phyloP scores from a whole-genome alignment of 92 coral and sea anemone genomes.

The Epizoanthus illoricatus region DNA sequence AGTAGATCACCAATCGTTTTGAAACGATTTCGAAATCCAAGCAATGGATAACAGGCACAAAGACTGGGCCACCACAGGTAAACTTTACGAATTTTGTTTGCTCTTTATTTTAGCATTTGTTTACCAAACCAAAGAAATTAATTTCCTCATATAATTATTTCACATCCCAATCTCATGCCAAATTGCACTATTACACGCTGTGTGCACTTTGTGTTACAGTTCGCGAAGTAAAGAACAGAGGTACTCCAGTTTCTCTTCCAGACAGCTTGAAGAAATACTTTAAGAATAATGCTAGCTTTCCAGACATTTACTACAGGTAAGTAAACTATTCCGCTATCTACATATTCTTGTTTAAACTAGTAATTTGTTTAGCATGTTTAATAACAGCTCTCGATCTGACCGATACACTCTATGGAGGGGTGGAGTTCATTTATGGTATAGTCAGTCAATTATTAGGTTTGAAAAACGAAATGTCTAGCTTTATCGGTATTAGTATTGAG shows the following conservation, averaged over 20 bases:
- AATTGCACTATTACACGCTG: background rate
- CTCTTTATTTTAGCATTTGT: background rate
- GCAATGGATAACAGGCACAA: constrained; percentile 17
- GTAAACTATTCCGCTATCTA: background rate
- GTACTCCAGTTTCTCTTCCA: constrained; percentile 56
- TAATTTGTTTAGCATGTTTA: too few species aligned
- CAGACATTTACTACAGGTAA: constrained; percentile 26
- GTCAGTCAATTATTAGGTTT: too few species aligned
- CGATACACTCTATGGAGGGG: too few species aligned
- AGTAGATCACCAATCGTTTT: background rate
- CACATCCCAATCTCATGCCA: background rate
- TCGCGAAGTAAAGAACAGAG: constrained; percentile 62
- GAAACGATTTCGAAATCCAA: background rate
- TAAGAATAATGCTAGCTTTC: constrained; percentile 29
- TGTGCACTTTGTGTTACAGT: constrained; percentile 40
- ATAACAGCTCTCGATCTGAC: too few species aligned
- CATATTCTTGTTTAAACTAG: too few species aligned
- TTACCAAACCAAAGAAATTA: background rate
- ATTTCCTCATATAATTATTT: background rate
- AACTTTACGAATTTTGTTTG: background rate
- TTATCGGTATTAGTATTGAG: too few species aligned
- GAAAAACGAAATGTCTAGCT: too few species aligned
- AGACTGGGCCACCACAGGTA: constrained; percentile 36
- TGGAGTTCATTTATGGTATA: too few species aligned
- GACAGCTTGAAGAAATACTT: constrained; percentile 65